Percentiles rank a stretch among this genome's conserved stretches.
phyloP scores from a whole-genome alignment of 30 jellyfish, hydroid and myxozoan genomes.

The Mastigias papua region DNA sequence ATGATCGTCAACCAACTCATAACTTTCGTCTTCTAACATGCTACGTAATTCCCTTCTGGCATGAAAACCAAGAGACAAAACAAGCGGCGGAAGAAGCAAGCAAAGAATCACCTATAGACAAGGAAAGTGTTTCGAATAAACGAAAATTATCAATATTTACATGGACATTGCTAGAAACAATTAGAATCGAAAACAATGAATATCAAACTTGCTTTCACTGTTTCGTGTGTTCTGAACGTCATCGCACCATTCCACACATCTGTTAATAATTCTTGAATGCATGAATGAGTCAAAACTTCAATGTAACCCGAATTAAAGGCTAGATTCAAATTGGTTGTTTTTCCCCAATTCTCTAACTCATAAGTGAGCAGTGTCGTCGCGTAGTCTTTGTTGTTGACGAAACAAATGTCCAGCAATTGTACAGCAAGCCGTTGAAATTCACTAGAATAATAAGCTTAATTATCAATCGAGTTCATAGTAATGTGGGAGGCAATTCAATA shows the following conservation, averaged over 20 bases:
- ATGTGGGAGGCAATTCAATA: too few relatives aligned
- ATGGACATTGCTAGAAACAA: too few relatives aligned
- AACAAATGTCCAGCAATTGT: slow-evolving; percentile 81
- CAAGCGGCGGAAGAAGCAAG: slow-evolving; percentile 57
- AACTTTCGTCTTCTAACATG: slow-evolving; percentile 66
- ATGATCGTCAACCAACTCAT: slow-evolving; percentile 6
- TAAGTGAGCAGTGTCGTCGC: slow-evolving; percentile 74
- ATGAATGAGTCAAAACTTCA: slow-evolving; percentile 80
- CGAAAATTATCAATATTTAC: not conserved
- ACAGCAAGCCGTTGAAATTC: slow-evolving; percentile 73
- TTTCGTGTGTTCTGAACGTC: slow-evolving; percentile 55
- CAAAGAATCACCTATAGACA: slow-evolving; percentile 47
- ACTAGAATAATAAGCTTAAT: too few relatives aligned
- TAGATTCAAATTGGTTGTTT: slow-evolving; percentile 71
- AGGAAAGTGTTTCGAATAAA: too few relatives aligned
- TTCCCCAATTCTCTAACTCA: slow-evolving; percentile 69
- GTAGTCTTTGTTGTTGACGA: slow-evolving; percentile 28
- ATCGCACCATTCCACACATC: slow-evolving; percentile 91
- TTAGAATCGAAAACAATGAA: too few relatives aligned
- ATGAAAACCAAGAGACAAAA: slow-evolving; percentile 54
- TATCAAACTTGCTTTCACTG: slow-evolving; percentile 44
- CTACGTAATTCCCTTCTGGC: slow-evolving; percentile 39
- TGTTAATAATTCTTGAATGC: slow-evolving; percentile 79
- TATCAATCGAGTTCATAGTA: too few relatives aligned
- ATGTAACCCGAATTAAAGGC: slow-evolving; percentile 78